Conservation (phyloP, 2,797 vertebrate genomes). For the Pterois miles region DNA sequence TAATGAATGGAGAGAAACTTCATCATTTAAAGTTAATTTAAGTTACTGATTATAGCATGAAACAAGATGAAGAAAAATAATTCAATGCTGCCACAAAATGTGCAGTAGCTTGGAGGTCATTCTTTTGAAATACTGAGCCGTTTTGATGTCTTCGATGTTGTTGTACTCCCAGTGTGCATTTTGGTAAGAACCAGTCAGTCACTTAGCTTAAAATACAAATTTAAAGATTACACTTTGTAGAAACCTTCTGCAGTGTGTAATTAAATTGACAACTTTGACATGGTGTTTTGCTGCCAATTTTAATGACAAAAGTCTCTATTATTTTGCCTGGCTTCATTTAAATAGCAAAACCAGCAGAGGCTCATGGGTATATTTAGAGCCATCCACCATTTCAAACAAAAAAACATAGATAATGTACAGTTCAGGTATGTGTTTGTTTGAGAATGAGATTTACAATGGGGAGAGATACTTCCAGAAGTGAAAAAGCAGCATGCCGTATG, state of each 20-base stretch:
- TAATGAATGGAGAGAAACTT: not conserved
- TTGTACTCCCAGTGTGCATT: not conserved
- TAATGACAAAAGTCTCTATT: not conserved
- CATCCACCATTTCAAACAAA: not conserved
- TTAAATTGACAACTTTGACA: not conserved
- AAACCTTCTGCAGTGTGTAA: not conserved
- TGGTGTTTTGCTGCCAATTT: not conserved
- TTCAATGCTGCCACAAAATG: not conserved
- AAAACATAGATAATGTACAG: too few relatives aligned
- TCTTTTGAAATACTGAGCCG: not conserved
- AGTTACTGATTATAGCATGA: not conserved
- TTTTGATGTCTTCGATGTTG: not conserved
- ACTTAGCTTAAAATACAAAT: not conserved
- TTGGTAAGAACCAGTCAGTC: too few relatives aligned
- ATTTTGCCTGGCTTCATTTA: too few relatives aligned
- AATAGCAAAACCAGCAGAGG: not conserved
- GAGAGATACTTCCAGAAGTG: not conserved
- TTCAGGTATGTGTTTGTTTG: not conserved
- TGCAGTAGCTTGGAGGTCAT: not conserved
- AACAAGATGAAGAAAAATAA: not conserved
- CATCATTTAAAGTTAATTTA: not conserved
- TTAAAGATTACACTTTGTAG: not conserved
- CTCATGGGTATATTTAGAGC: not conserved
- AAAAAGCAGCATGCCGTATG: not conserved
- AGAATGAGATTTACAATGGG: not conserved